These are phyloP conservation scores for Oedothorax gibbosus DNA, from an alignment of 1,140 invertebrate species.

Conservation along the genomic window DNA sequence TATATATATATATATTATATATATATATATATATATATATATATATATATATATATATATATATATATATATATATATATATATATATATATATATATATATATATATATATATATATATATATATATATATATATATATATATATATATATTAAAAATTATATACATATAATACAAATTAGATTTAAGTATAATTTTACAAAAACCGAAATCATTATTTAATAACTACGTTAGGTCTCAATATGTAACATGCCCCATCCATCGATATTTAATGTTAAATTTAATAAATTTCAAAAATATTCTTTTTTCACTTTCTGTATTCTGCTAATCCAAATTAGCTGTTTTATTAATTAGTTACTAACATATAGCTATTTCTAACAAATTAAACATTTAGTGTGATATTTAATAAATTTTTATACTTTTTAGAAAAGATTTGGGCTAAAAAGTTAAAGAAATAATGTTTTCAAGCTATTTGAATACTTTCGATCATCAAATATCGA, in stretches of 20 bases:
- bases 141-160: not conserved
- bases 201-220: not conserved
- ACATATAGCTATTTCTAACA: too few relatives aligned
- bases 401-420: too few relatives aligned
- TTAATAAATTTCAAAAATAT: not conserved
- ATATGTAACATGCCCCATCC: not conserved
- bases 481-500: too few relatives aligned
- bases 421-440: too few relatives aligned
- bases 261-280: not conserved
- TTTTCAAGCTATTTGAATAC: too few relatives aligned
- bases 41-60: too few relatives aligned
- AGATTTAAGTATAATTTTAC: too few relatives aligned
- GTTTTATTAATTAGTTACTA: too few relatives aligned
- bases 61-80: not conserved
- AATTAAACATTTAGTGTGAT: too few relatives aligned
- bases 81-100: not conserved
- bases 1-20: constrained; percentile 3
- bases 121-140: not conserved
- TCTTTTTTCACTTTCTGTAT: not conserved
- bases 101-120: not conserved
- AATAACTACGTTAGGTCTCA: not conserved
- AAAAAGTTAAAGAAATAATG: too few relatives aligned
- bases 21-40: too few relatives aligned
- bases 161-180: not conserved
- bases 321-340: not conserved